Conservation (phyloP, 2,888 invertebrate genomes). For the Xanthorhoe spadicearia region DNA sequence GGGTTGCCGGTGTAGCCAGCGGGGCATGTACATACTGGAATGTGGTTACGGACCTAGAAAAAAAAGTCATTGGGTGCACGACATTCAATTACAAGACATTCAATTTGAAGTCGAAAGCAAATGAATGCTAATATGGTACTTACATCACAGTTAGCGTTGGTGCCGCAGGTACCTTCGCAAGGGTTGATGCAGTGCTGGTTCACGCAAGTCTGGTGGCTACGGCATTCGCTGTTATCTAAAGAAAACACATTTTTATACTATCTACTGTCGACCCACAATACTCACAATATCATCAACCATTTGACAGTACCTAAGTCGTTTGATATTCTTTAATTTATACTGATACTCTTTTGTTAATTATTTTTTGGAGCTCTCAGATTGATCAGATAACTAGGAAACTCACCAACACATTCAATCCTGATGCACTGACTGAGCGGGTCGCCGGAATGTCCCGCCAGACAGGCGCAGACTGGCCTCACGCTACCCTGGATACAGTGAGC, state of each 20-base stretch:
- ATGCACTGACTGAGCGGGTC: conserved; percentile 90
- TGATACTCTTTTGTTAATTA: no score
- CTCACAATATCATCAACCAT: no score
- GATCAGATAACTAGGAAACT: no score
- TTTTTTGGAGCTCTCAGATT: no score
- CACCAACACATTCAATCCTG: conserved; percentile 89
- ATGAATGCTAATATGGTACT: conserved; percentile 43
- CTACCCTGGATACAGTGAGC: conserved; percentile 88
- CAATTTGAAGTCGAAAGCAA: background rate
- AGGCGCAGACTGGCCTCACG: conserved; percentile 92
- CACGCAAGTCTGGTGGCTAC: conserved; percentile 88
- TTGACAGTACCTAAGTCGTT: no score
- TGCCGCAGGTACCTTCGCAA: conserved; percentile 90
- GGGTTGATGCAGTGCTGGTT: conserved; percentile 92
- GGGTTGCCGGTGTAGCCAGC: conserved; percentile 92
- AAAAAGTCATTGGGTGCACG: background rate
- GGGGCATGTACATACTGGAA: conserved; percentile 92
- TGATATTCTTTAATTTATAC: no score
- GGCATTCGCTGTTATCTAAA: conserved; percentile 90
- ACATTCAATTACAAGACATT: background rate
- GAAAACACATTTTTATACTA: conserved; percentile 10
- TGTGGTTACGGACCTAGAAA: conserved; percentile 87
- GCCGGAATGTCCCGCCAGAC: conserved; percentile 91
- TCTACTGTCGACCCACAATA: no score
- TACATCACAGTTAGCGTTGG: conserved; percentile 91